phyloP scores from a whole-genome alignment of 1,140 invertebrate species.

The Hycleus cichorii region DNA sequence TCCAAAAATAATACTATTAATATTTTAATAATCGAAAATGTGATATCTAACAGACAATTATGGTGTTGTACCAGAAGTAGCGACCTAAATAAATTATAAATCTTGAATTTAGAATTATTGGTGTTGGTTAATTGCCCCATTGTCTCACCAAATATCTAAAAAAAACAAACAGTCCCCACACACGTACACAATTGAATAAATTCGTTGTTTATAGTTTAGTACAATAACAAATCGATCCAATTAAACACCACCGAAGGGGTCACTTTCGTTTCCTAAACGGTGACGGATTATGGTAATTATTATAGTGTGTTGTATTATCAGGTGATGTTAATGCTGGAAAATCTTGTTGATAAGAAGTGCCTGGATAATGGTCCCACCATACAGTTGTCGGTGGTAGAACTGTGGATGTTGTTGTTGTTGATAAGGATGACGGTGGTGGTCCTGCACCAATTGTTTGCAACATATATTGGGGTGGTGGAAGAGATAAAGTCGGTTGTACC shows the following conservation, averaged over 20 bases:
- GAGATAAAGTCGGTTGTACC: slow-evolving; percentile 32
- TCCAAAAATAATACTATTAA: no score
- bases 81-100: background rate
- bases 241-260: slow-evolving; percentile 8
- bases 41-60: no score
- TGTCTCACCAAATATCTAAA: no score
- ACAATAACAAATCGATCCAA: slow-evolving; percentile 7
- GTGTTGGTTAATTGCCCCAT: no score
- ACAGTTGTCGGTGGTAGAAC: slow-evolving; percentile 10
- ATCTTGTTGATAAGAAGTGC: slow-evolving; percentile 30
- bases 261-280: slow-evolving; percentile 36
- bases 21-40: no score
- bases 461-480: slow-evolving; percentile 26
- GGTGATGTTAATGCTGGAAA: slow-evolving; percentile 24
- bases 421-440: slow-evolving; percentile 8
- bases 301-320: slow-evolving; percentile 1
- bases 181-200: no score
- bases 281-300: slow-evolving; percentile 24
- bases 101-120: no score
- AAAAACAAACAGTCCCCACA: no score
- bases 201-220: background rate
- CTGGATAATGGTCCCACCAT: slow-evolving; percentile 31
- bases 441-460: slow-evolving; percentile 10
- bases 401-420: no score
- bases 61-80: no score